Evolutionary conservation across 1,140 invertebrate genomes (phyloP).

Genomic region (Drosophila repleta): DNA sequence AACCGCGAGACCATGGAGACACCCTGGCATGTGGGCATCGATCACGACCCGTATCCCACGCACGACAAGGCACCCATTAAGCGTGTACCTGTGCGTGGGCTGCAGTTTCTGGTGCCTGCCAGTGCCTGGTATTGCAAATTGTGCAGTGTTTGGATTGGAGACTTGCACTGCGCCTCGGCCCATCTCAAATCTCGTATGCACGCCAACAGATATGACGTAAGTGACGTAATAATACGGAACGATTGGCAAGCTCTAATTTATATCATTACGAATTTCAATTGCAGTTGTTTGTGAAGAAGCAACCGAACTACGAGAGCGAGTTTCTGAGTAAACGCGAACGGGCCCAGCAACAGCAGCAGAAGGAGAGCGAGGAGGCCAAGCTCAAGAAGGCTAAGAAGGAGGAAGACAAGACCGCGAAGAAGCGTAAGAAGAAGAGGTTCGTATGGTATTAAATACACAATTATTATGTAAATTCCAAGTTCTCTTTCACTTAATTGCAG

Average conservation of each 20-base stretch:
- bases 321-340: slow-evolving; percentile 92
- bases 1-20: slow-evolving; percentile 88
- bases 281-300: slow-evolving; percentile 91
- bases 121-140: slow-evolving; percentile 95
- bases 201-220: slow-evolving; percentile 91
- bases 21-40: slow-evolving; percentile 89
- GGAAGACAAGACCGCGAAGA: slow-evolving; percentile 76
- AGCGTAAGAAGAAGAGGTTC: slow-evolving; percentile 77
- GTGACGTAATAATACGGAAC: slow-evolving; percentile 59
- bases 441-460: background rate
- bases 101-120: slow-evolving; percentile 93
- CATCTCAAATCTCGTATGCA: slow-evolving; percentile 92
- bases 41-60: slow-evolving; percentile 86
- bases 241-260: background rate
- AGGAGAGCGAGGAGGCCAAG: slow-evolving; percentile 84
- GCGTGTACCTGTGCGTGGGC: slow-evolving; percentile 91
- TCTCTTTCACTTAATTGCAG: slow-evolving; percentile 3
- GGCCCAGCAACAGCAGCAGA: slow-evolving; percentile 86
- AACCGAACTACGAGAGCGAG: slow-evolving; percentile 93
- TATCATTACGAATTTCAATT: slow-evolving; percentile 25
- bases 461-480: background rate
- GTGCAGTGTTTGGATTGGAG: slow-evolving; percentile 93
- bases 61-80: slow-evolving; percentile 89
- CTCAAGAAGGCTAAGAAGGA: slow-evolving; percentile 79
- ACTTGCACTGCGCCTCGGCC: slow-evolving; percentile 92